A percentile compares a stretch with the other conserved stretches of the same genome.
Evolutionary conservation across 2,797 vertebrate species (phyloP).

Genomic region (Oryzias dopingdopingensis): DNA sequence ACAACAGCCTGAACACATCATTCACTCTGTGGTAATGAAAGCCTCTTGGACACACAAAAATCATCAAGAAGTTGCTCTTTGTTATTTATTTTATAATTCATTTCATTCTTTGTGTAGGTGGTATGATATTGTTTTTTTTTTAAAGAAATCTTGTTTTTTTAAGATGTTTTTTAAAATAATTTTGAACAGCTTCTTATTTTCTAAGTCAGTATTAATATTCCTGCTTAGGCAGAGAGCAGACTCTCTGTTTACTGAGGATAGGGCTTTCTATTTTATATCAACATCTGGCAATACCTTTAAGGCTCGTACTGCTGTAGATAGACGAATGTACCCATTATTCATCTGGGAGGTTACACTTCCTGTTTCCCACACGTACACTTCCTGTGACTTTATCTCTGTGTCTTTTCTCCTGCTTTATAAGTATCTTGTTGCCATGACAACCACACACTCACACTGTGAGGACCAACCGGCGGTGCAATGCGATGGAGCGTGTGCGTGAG

Average conservation of each 20-base stretch:
- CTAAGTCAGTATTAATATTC: not conserved
- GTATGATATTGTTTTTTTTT: not conserved
- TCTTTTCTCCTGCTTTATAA: slow-evolving; percentile 12
- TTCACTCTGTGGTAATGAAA: too few species aligned
- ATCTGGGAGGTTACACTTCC: slow-evolving; percentile 18
- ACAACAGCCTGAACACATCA: too few species aligned
- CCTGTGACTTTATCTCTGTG: slow-evolving; percentile 17
- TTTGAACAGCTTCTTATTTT: too few species aligned
- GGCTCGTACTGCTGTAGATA: slow-evolving; percentile 36
- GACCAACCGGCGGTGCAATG: slow-evolving; percentile 28
- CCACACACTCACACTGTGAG: slow-evolving; percentile 40
- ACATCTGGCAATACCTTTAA: slow-evolving; percentile 52
- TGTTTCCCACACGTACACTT: slow-evolving; percentile 5
- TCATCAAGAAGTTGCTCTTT: too few species aligned
- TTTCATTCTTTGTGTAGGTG: not conserved
- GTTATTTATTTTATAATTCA: too few species aligned
- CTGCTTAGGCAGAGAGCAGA: slow-evolving; percentile 2
- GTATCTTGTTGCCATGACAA: slow-evolving; percentile 35
- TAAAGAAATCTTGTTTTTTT: not conserved
- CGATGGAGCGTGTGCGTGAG: not conserved
- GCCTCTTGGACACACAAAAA: too few species aligned
- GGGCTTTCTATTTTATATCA: slow-evolving; percentile 21
- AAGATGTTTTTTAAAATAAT: not conserved
- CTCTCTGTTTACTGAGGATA: slow-evolving; percentile 12
- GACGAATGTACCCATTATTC: slow-evolving; percentile 45